Evolutionary conservation across 2,888 invertebrate genomes (phyloP).

Genomic region (Dexiosoma caninum): DNA sequence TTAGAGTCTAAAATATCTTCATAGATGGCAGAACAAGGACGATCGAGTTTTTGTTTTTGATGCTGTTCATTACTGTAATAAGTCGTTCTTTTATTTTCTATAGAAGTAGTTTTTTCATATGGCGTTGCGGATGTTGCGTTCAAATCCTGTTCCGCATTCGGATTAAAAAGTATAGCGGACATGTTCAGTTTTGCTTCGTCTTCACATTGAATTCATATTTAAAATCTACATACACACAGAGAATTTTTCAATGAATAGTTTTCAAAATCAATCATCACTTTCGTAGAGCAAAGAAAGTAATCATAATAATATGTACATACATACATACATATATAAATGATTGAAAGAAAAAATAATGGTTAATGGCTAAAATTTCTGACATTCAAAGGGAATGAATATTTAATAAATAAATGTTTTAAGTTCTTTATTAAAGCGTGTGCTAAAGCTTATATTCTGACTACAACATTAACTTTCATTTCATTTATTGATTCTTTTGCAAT

Average conservation of each 20-base stretch:
- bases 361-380: too few species aligned
- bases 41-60: constrained; percentile 37
- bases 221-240: constrained; percentile 13
- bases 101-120: constrained; percentile 29
- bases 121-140: constrained; percentile 25
- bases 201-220: constrained; percentile 24
- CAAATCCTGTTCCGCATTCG: constrained; percentile 59
- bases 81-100: constrained; percentile 8
- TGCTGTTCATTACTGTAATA: not conserved
- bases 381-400: too few species aligned
- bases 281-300: too few species aligned
- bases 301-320: too few species aligned
- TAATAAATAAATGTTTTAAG: too few species aligned
- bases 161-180: constrained; percentile 63
- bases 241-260: not conserved
- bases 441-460: too few species aligned
- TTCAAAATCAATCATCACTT: not conserved
- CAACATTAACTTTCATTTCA: too few species aligned
- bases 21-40: constrained; percentile 64
- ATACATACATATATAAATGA: not conserved
- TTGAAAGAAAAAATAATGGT: too few species aligned
- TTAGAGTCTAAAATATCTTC: constrained; percentile 68
- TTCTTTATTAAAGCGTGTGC: too few species aligned
- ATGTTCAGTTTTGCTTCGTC: constrained; percentile 27
- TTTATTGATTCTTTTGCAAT: too few species aligned